phyloP scores from a whole-genome alignment of 2,113 vertebrate genomes.

The Nycticryphes semicollaris region DNA sequence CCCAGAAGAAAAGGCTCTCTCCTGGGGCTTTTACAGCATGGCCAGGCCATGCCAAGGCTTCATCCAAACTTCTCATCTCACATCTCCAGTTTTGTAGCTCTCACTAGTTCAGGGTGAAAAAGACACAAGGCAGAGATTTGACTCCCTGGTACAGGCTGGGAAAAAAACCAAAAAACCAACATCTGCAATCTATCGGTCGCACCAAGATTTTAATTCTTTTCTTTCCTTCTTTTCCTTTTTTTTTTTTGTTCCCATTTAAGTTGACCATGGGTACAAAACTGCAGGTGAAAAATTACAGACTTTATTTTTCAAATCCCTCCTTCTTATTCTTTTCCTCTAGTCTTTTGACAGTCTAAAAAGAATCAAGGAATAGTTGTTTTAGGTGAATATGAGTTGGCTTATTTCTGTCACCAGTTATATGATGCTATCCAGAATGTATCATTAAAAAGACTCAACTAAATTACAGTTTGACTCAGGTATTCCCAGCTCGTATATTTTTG shows the following conservation, averaged over 20 bases:
- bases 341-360: background rate
- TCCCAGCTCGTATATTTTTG: slow-evolving; percentile 70
- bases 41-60: background rate
- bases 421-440: slow-evolving; percentile 63
- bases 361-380: slow-evolving; percentile 47
- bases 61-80: background rate
- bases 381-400: slow-evolving; percentile 55
- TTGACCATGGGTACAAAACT: background rate
- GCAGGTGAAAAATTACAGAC: slow-evolving; percentile 55
- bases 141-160: background rate
- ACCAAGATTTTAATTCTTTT: slow-evolving; percentile 55
- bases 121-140: slow-evolving; percentile 48
- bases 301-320: slow-evolving; percentile 43
- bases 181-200: slow-evolving; percentile 47
- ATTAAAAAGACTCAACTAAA: slow-evolving; percentile 58
- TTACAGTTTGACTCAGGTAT: slow-evolving; percentile 54
- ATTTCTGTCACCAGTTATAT: slow-evolving; percentile 62
- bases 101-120: background rate
- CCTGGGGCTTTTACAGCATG: background rate
- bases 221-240: background rate
- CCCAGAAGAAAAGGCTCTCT: background rate
- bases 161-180: background rate
- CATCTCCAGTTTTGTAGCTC: background rate
- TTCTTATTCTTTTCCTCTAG: slow-evolving; percentile 15
- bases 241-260: background rate